These are phyloP conservation scores for Muscicapa striata DNA, from an alignment of 2,797 vertebrate species.

Conservation along the genomic window DNA sequence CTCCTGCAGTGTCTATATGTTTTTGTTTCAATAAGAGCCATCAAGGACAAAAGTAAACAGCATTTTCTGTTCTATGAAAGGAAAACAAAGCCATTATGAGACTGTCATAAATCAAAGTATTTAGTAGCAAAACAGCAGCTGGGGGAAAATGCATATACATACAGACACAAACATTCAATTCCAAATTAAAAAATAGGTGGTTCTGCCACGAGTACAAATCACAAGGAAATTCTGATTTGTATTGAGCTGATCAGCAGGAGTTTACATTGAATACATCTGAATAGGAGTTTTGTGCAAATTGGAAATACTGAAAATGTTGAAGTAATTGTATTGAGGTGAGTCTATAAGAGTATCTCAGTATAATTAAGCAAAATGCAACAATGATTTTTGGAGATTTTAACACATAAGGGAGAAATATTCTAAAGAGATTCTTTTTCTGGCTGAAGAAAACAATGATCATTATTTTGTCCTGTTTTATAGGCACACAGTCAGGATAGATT, in stretches of 20 bases:
- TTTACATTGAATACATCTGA: background rate
- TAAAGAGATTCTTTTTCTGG: background rate
- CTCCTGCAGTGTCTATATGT: background rate
- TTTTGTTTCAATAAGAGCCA: background rate
- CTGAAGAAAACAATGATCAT: background rate
- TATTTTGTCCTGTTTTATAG: background rate
- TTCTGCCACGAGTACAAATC: rapidly evolving
- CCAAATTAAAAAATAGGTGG: background rate
- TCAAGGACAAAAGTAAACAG: background rate
- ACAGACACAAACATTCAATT: background rate
- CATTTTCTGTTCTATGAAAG: background rate
- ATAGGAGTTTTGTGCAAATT: background rate
- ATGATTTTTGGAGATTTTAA: background rate
- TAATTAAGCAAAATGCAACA: background rate
- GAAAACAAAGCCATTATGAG: background rate
- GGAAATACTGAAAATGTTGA: background rate
- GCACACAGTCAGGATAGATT: background rate
- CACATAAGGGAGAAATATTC: background rate
- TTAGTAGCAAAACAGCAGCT: background rate
- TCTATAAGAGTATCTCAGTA: background rate
- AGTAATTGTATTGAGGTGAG: background rate
- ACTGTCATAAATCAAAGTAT: background rate
- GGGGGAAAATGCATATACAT: background rate
- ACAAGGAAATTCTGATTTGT: background rate
- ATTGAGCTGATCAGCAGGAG: background rate